These are phyloP conservation scores for Montipora capitata DNA, from an alignment of 92 coral and sea anemone species.

Conservation along the genomic window DNA sequence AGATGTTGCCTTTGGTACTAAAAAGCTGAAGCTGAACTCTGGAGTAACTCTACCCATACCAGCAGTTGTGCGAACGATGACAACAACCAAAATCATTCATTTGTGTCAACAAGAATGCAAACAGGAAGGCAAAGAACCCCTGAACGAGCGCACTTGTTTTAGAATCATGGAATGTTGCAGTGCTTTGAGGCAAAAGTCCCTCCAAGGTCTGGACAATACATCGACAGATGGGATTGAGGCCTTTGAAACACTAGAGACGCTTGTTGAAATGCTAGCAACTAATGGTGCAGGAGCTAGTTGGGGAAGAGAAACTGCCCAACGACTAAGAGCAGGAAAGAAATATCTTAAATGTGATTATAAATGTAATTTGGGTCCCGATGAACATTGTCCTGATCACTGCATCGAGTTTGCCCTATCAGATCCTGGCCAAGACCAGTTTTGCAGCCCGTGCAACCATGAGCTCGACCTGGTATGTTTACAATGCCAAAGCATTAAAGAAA, in stretches of 20 bases:
- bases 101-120: conserved; percentile 32
- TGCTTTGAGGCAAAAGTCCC: conserved; percentile 19
- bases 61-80: conserved; percentile 71
- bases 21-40: conserved; percentile 40
- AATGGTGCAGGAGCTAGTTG: conserved; percentile 4
- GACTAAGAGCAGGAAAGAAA: neutral
- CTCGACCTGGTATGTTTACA: conserved; percentile 36
- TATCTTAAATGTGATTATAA: neutral
- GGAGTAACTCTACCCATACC: conserved; percentile 65
- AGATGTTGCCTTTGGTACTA: conserved; percentile 63
- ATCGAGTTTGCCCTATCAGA: neutral
- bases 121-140: neutral
- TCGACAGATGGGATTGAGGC: conserved; percentile 63
- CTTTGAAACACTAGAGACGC: conserved; percentile 23
- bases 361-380: neutral
- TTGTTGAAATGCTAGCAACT: neutral
- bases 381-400: conserved; percentile 31
- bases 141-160: conserved; percentile 61
- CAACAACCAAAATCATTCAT: conserved; percentile 49
- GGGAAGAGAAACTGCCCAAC: neutral
- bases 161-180: conserved; percentile 56
- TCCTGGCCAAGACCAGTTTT: neutral
- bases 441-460: conserved; percentile 24
- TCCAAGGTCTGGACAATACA: too few species aligned
- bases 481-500: conserved; percentile 44